A percentile compares a stretch with the other conserved stretches of the same genome.
These are phyloP conservation scores for Brotula barbata DNA, from an alignment of 2,797 vertebrate species.

Conservation along the genomic window DNA sequence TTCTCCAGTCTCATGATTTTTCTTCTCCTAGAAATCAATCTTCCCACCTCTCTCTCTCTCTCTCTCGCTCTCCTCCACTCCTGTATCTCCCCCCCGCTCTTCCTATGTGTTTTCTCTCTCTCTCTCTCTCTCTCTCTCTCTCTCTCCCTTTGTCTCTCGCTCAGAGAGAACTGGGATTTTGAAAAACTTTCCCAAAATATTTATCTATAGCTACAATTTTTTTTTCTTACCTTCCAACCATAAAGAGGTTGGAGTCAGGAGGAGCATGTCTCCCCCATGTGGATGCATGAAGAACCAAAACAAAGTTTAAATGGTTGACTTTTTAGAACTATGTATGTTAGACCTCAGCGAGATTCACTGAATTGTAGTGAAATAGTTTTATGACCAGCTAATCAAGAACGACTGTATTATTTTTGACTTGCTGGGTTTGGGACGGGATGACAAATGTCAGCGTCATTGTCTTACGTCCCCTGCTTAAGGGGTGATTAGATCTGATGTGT, in stretches of 20 bases:
- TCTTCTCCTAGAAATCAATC: conserved; percentile 18
- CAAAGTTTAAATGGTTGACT: conserved; percentile 25
- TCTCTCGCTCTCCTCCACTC: conserved; percentile 1
- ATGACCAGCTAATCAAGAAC: background rate
- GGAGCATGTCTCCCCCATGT: conserved; percentile 76
- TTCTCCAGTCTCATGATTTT: conserved; percentile 28
- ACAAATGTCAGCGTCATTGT: too few relatives aligned
- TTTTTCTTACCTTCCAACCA: conserved; percentile 28
- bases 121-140: conserved; percentile 8
- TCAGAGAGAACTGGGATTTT: conserved; percentile 41
- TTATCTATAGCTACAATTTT: conserved; percentile 58
- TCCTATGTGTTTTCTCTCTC: too few relatives aligned
- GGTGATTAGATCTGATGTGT: too few relatives aligned
- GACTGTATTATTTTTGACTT: background rate
- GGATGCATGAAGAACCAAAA: conserved; percentile 64
- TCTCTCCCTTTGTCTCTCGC: conserved; percentile 10
- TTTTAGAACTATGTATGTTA: background rate
- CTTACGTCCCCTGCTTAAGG: too few relatives aligned
- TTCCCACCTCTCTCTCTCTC: conserved; percentile 11
- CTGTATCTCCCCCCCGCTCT: too few relatives aligned
- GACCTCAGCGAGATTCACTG: background rate
- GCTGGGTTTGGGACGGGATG: too few relatives aligned
- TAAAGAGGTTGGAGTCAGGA: conserved; percentile 42
- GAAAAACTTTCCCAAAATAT: conserved; percentile 57
- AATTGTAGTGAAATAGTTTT: background rate